Conservation (phyloP, 2,113 vertebrate genomes). For the Dendropsophus ebraccatus region DNA sequence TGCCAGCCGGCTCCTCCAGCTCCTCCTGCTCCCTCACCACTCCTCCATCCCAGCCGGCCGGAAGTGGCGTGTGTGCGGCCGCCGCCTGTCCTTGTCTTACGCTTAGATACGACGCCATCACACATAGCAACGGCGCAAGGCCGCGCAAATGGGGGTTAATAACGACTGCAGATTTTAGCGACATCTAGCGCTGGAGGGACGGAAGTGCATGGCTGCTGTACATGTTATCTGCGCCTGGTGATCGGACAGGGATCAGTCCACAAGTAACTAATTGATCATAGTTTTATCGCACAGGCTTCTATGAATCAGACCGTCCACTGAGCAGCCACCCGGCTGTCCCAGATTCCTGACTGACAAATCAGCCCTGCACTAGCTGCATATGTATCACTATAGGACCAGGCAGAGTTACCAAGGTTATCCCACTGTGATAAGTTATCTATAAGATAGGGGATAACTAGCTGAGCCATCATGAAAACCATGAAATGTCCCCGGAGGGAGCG, state of each 20-base stretch:
- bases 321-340: too few species aligned
- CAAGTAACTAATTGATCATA: neutral
- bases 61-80: conserved; percentile 8
- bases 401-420: too few species aligned
- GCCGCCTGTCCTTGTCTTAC: neutral
- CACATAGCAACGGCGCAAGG: conserved; percentile 28
- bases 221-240: neutral
- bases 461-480: too few species aligned
- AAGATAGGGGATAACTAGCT: too few species aligned
- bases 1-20: neutral
- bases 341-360: too few species aligned
- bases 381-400: too few species aligned
- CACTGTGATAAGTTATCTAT: too few species aligned
- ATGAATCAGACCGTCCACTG: too few species aligned
- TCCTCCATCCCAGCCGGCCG: conserved; percentile 9
- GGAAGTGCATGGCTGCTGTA: neutral
- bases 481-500: too few species aligned
- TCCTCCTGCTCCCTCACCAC: conserved; percentile 5
- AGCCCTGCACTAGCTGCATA: too few species aligned
- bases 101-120: conserved; percentile 40
- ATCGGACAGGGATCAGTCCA: too few species aligned
- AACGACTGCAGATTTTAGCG: neutral
- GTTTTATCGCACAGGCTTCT: too few species aligned
- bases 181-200: conserved; percentile 11
- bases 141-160: neutral